A percentile compares a stretch with the other conserved stretches of the same genome.
phyloP scores from a whole-genome alignment of 2,888 invertebrate species.

The Morinoia aosen region DNA sequence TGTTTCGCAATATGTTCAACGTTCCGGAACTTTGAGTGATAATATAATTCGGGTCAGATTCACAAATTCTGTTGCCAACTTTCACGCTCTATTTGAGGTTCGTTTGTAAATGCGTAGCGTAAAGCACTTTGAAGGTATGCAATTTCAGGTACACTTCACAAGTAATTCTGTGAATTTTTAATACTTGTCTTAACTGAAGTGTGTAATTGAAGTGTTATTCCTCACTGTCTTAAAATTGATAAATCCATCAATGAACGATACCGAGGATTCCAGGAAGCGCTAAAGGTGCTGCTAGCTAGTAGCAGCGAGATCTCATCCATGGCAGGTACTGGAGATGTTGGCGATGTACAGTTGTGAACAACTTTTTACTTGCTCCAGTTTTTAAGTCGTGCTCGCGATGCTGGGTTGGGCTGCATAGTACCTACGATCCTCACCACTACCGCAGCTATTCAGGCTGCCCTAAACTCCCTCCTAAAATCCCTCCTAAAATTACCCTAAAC shows the following conservation, averaged over 20 bases:
- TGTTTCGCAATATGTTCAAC: not conserved
- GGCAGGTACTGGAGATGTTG: constrained; percentile 1
- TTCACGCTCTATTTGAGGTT: not conserved
- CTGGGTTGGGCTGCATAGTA: constrained; percentile 5
- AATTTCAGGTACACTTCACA: not conserved
- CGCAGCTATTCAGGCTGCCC: not conserved
- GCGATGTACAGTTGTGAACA: constrained; percentile 45
- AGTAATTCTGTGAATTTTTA: not conserved
- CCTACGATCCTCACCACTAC: not conserved
- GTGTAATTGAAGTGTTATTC: not conserved
- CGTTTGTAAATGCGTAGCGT: not conserved
- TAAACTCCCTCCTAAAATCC: not conserved
- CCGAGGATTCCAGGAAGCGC: constrained; percentile 15
- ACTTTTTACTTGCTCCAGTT: constrained; percentile 47
- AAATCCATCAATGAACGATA: not conserved
- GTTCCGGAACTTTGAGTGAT: not conserved
- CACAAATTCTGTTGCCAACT: not conserved
- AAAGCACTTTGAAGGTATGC: not conserved
- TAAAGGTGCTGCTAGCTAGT: not conserved
- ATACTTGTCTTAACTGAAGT: not conserved
- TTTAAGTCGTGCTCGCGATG: constrained; percentile 1
- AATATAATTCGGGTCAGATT: not conserved
- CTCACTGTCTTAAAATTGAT: not conserved
- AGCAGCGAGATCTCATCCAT: not conserved
- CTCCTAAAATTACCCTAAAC: not conserved